These are phyloP conservation scores for Halcyon senegalensis DNA, from an alignment of 2,113 vertebrate species.

Conservation along the genomic window DNA sequence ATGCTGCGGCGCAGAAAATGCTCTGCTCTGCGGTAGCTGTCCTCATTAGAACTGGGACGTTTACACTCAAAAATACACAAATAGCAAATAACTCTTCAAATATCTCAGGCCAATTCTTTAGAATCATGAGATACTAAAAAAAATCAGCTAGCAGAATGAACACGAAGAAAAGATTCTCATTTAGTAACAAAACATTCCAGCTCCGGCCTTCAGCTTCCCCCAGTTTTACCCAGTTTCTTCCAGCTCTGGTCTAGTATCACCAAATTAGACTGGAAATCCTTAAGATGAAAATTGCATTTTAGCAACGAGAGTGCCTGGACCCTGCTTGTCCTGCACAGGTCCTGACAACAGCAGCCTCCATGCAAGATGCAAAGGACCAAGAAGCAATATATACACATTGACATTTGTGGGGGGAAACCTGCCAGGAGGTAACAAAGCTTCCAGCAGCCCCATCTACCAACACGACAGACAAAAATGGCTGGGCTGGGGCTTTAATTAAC, in stretches of 20 bases:
- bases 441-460: background rate
- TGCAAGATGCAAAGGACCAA: background rate
- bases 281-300: background rate
- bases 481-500: background rate
- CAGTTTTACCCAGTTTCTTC: background rate
- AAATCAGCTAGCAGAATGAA: background rate
- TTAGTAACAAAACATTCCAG: accelerated
- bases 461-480: background rate
- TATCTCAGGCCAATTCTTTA: background rate
- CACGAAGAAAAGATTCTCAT: background rate
- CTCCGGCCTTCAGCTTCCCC: background rate
- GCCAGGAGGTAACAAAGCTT: background rate
- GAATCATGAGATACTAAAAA: background rate
- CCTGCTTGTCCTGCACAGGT: background rate
- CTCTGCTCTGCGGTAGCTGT: background rate
- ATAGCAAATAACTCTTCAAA: background rate
- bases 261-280: background rate
- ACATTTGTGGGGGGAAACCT: background rate
- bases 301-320: background rate
- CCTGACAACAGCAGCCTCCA: background rate
- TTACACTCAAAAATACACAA: background rate
- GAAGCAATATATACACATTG: accelerated
- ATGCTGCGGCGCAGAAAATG: background rate
- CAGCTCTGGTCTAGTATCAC: background rate
- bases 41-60: background rate